Evolutionary conservation across 2,888 invertebrate genomes (phyloP), one percentile per base, ranked within the genome.

Genomic region (Boloria euphrosyne): DNA sequence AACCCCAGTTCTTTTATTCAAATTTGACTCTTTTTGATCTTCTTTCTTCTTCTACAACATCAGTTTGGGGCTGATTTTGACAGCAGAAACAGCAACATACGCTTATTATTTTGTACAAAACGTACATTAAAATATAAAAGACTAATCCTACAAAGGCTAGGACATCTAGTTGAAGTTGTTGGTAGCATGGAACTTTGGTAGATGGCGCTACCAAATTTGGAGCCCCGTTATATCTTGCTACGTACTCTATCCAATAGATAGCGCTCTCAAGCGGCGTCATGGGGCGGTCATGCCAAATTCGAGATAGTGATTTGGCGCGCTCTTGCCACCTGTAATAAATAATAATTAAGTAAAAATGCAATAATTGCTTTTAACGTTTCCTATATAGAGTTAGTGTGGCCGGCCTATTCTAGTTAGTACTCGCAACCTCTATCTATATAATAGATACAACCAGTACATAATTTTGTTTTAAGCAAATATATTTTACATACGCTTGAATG

Each of bases 201-300:
- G 89, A 85, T 50, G 81, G 74, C 65, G 90, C 81, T 71, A 80
- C 80, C 2, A 93, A 79, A 72, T 91, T 86, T 0, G 89, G 89
- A 14, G 90, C 85, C 2, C 92, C 92, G 22, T 80, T 81, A 67
- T 92, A 87, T 27, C 91, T 78, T 38, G 94, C 84, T 70, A 93
- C 90, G 75, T 93, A 93, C 73, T 94, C 94, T 14, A 92, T 90
- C 90, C 94, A 94, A 82, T 94, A 94, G 76, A 93, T 84, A 65
- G 94, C 93, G 31, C 86, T 90, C 66, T 93, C 91, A 57, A 93
- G 70, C 0, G 94, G 92, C 4, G 92, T 85, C 74, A 89, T 86
- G 46, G 93, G 86, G 0, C 94, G 91, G 71, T 93, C 90, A 66
- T 93, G 93, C 86, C 93, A 94, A 22, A 92, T 75, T 66, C 86